Evolutionary conservation across 2,113 vertebrate genomes (phyloP).

Genomic region (Cottus gobio): DNA sequence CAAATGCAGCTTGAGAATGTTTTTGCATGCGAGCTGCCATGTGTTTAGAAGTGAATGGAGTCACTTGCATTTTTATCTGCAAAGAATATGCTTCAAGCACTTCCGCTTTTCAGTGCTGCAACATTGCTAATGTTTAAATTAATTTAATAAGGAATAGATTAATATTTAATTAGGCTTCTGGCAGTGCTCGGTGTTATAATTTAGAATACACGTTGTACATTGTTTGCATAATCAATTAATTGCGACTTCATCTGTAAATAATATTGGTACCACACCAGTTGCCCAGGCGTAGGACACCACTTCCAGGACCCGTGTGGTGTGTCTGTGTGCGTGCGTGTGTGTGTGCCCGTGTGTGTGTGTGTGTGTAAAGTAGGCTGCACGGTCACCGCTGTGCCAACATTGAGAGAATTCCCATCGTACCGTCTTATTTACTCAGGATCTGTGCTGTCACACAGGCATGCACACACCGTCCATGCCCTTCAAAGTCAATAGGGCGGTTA

Average conservation of each 20-base stretch:
- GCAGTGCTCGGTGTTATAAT: constrained; percentile 52
- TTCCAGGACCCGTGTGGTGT: background rate
- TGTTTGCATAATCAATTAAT: constrained; percentile 69
- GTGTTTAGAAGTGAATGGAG: constrained; percentile 43
- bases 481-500: constrained; percentile 44
- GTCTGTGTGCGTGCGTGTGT: background rate
- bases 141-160: constrained; percentile 61
- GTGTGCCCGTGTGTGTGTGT: background rate
- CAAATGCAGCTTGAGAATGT: constrained; percentile 14
- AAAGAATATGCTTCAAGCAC: constrained; percentile 40
- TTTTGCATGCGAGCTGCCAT: constrained; percentile 28
- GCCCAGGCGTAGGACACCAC: constrained; percentile 16
- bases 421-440: constrained; percentile 60
- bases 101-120: constrained; percentile 42
- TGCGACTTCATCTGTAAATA: constrained; percentile 67
- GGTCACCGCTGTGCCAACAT: constrained; percentile 56
- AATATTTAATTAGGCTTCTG: constrained; percentile 67
- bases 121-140: constrained; percentile 60
- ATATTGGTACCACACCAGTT: constrained; percentile 46
- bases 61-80: constrained; percentile 55
- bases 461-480: constrained; percentile 37
- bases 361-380: background rate
- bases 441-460: constrained; percentile 49
- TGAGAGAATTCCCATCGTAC: constrained; percentile 58
- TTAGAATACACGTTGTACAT: constrained; percentile 59